A percentile compares a stretch with the other conserved stretches of the same genome.
Evolutionary conservation across 2,797 vertebrate genomes (phyloP).

Genomic region (Halcyon smyrnensis): DNA sequence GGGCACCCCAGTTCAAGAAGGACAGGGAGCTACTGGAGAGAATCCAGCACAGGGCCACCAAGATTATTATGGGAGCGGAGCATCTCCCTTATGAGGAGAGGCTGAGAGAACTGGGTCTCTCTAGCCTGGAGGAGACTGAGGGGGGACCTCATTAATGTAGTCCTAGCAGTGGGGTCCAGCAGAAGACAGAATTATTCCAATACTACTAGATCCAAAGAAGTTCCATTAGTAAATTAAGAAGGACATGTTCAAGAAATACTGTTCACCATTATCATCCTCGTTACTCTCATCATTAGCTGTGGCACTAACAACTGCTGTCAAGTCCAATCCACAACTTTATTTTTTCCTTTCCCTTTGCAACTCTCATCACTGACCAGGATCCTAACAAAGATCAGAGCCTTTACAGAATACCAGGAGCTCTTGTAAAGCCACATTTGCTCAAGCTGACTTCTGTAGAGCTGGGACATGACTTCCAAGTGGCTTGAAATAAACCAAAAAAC

Average conservation of each 20-base stretch:
- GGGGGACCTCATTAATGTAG: not conserved
- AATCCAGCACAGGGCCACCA: too few relatives aligned
- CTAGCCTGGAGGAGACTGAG: too few relatives aligned
- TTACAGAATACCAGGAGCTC: not conserved
- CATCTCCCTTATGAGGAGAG: too few relatives aligned
- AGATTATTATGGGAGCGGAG: too few relatives aligned
- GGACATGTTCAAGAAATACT: not conserved
- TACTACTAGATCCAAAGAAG: not conserved
- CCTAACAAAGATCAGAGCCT: not conserved
- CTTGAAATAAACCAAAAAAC: not conserved
- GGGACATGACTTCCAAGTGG: not conserved
- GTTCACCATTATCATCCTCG: not conserved
- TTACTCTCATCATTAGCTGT: not conserved
- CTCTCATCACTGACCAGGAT: not conserved
- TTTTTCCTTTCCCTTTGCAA: not conserved
- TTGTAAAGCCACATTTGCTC: not conserved
- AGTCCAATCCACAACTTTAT: not conserved
- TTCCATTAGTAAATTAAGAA: not conserved
- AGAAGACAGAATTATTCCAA: not conserved
- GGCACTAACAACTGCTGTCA: not conserved
- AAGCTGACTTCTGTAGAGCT: not conserved
- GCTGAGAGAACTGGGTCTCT: too few relatives aligned
- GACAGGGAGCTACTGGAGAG: too few relatives aligned
- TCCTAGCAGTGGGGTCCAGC: not conserved
- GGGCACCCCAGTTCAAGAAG: too few relatives aligned